Evolutionary conservation across 2,797 vertebrate species (phyloP), one percentile per base, ranked within the genome.

Genomic region (Rhinatrema bivittatum): DNA sequence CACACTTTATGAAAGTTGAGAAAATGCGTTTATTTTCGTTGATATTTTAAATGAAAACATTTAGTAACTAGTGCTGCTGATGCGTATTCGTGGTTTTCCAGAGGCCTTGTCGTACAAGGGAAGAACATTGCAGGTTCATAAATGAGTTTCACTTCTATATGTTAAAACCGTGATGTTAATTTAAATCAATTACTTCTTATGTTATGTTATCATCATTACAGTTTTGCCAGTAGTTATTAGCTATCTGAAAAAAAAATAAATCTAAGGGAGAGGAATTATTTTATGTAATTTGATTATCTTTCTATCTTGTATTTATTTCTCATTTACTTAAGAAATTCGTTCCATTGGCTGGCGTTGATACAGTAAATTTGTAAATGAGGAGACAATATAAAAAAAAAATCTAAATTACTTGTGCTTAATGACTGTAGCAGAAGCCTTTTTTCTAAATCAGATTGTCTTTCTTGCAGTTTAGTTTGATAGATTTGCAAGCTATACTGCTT

Each of bases 381-480:
- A 83, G 76, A 82, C 76, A 70, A 79, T 85, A 80, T 79, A 79
- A 79, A 82, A 36, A 80, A 81, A 78, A 84, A 81, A 81, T 84
- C 79, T 81, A 83, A 88, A 85, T 89, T 85, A 82, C 86, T 90
- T 86, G 81, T 83, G 79, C 88, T 85, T 87, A 88, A 90, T 94
- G 90, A 91, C 79, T 85, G 81, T 82, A 63, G 81, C 80, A 82
- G 76, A 83, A 81, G 67, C 73, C 87, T 92, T 88, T 86, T 82
- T 79, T 80, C 75, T 79, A 86, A 82, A 90, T 90, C 88, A 90
- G 88, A 94, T 93, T 90, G 75, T 79, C 76, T 90, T 74, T 72
- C 73, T 82, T 80, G 79, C 83, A 85, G 80, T 81, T 83, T 86
- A 88, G 82, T 90, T 87, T 86, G 79, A 83, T 86, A 85, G 86